Percentiles rank a stretch among this genome's conserved stretches.
Evolutionary conservation across 2,113 vertebrate species (phyloP).

Genomic region (Accipiter cooperii): DNA sequence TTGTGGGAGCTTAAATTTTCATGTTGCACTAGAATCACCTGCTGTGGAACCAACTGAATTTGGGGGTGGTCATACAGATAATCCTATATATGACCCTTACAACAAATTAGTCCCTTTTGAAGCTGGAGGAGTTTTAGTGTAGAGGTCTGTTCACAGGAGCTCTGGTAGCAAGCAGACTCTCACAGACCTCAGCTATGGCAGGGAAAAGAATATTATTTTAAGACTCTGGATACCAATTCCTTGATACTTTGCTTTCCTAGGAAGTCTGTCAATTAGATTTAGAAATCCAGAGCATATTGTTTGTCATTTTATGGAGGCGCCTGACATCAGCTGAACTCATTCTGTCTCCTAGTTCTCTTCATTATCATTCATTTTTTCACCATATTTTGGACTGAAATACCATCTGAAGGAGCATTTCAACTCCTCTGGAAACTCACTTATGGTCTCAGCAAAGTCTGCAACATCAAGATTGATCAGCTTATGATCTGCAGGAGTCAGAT

Average conservation of each 20-base stretch:
- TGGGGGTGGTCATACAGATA: not conserved
- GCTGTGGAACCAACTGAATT: not conserved
- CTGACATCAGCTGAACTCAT: not conserved
- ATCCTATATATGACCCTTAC: not conserved
- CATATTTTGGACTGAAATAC: not conserved
- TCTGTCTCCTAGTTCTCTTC: not conserved
- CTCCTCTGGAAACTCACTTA: constrained; percentile 55
- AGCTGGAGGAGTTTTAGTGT: not conserved
- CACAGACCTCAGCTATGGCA: not conserved
- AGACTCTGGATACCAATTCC: not conserved
- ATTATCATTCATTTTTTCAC: not conserved
- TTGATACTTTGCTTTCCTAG: constrained; percentile 5
- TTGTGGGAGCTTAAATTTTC: not conserved
- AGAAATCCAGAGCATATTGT: constrained; percentile 6
- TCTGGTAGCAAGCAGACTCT: not conserved
- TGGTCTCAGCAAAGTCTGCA: not conserved
- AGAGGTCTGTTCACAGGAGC: not conserved
- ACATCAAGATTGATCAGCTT: not conserved
- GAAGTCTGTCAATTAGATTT: constrained; percentile 49
- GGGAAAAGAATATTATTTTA: not conserved
- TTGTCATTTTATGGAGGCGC: not conserved
- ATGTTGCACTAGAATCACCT: not conserved
- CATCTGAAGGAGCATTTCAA: not conserved
- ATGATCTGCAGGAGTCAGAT: not conserved
- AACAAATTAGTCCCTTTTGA: not conserved